Evolutionary conservation across 2,113 vertebrate species (phyloP).

Genomic region (Chunga burmeisteri): DNA sequence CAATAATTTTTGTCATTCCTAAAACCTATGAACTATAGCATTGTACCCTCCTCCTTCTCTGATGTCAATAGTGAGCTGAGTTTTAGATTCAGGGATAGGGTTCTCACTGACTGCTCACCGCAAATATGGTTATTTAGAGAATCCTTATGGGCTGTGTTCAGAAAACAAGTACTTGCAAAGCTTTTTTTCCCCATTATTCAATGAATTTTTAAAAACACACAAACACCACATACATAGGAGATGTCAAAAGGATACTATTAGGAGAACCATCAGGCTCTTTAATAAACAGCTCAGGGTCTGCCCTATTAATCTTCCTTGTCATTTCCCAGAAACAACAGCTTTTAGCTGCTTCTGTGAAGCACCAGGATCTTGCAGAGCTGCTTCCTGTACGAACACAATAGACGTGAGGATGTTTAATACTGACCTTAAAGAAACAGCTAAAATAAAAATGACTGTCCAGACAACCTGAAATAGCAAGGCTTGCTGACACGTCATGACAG

Average conservation of each 20-base stretch:
- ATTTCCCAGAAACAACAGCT: background rate
- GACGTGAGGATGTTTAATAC: background rate
- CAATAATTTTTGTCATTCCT: background rate
- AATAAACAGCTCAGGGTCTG: background rate
- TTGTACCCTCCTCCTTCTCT: background rate
- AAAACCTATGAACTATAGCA: background rate
- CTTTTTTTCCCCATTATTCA: background rate
- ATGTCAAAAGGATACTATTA: background rate
- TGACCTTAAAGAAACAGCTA: background rate
- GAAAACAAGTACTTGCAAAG: background rate
- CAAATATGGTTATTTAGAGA: background rate
- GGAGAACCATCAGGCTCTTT: background rate
- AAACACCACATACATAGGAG: fast-evolving
- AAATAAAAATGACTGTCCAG: background rate
- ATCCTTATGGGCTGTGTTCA: background rate
- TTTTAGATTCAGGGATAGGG: background rate
- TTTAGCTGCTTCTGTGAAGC: background rate
- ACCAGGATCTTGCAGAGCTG: background rate
- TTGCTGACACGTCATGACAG: background rate
- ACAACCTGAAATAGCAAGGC: background rate
- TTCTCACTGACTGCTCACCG: background rate
- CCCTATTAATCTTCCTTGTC: background rate
- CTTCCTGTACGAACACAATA: background rate
- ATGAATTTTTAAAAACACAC: background rate
- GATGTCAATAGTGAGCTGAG: background rate